Evolutionary conservation across 2,888 invertebrate species (phyloP).

Genomic region (Chromoteleia sp.): DNA sequence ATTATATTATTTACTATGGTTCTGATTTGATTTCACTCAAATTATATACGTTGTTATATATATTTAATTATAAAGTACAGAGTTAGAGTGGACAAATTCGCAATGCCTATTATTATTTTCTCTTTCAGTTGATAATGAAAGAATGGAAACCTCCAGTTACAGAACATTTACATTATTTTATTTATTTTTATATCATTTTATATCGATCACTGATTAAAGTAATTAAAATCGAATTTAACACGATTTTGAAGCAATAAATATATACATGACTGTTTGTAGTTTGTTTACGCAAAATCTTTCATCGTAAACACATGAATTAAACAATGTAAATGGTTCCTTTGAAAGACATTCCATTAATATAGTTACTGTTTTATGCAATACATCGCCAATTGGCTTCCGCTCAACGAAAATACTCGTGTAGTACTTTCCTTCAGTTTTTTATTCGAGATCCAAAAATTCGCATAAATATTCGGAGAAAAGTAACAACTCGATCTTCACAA

Average conservation of each 20-base stretch:
- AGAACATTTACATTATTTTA: no score
- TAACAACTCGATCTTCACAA: slow-evolving; percentile 10
- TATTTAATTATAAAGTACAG: slow-evolving; percentile 26
- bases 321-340: not conserved
- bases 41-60: no score
- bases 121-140: no score
- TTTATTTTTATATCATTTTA: no score
- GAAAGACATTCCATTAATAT: slow-evolving; percentile 1
- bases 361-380: slow-evolving; percentile 19
- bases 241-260: not conserved
- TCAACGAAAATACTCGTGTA: slow-evolving; percentile 15
- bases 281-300: not conserved
- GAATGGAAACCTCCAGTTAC: no score
- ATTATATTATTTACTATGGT: no score
- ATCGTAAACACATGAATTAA: not conserved
- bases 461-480: slow-evolving; percentile 16
- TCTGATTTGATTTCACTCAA: no score
- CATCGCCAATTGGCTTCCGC: slow-evolving; percentile 4
- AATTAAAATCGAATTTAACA: no score
- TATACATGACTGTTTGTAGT: not conserved
- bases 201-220: no score
- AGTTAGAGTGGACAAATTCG: no score
- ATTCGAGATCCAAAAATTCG: slow-evolving; percentile 11
- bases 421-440: slow-evolving; percentile 13
- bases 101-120: no score